Conservation (phyloP, 2,113 vertebrate species). For the Petroica traversi region DNA sequence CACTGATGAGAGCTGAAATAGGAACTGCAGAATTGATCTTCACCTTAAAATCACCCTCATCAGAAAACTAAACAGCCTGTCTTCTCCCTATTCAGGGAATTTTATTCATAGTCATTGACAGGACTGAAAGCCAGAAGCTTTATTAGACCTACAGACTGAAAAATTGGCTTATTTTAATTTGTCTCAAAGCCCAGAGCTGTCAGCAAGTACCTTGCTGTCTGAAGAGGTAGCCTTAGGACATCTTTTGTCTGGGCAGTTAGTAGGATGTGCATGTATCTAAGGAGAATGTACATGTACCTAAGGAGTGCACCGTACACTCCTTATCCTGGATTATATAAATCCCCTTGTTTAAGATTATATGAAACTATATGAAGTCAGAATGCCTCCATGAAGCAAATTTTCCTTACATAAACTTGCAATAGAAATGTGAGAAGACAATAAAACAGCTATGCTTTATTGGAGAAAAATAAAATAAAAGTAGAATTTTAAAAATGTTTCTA, state of each 20-base stretch:
- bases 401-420: conserved; percentile 19
- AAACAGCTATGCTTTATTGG: neutral
- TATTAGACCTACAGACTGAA: conserved; percentile 41
- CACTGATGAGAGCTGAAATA: neutral
- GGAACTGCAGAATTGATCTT: neutral
- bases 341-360: neutral
- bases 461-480: neutral
- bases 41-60: conserved; percentile 27
- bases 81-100: neutral
- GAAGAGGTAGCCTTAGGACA: conserved; percentile 31
- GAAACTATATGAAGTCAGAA: neutral
- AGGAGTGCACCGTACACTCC: neutral
- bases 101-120: conserved; percentile 33
- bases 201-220: conserved; percentile 23
- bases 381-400: conserved; percentile 8
- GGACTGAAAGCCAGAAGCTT: conserved; percentile 19
- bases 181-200: neutral
- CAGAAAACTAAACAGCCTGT: conserved; percentile 13
- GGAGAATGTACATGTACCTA: neutral
- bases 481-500: conserved; percentile 5
- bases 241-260: conserved; percentile 12
- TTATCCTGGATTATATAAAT: neutral
- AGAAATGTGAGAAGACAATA: neutral
- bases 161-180: conserved; percentile 24
- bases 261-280: neutral